Evolutionary conservation across 37 sponge, comb jelly and placozoan genomes (phyloP), one percentile per base, ranked within the genome.

Genomic region (Petrosia ficiformis): DNA sequence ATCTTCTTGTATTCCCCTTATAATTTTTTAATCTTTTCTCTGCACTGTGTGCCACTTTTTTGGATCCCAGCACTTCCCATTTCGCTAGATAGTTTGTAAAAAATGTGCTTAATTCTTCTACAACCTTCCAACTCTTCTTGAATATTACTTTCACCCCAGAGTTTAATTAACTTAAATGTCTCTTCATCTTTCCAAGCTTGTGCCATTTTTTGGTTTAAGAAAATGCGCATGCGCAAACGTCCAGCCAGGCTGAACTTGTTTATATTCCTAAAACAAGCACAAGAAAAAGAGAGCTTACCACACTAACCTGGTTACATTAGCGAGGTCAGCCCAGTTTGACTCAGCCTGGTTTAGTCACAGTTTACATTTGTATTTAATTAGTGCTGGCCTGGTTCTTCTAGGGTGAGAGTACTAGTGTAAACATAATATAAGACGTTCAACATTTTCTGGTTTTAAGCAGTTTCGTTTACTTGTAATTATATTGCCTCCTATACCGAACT

Each of bases 21-120:
- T 24, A 54, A 56, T 52, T 72, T 72, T 34, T 72, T 72, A 32
- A 72, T 54, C 56, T 72, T 72, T 8, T 72, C 58, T 43, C 74
- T 14, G 28, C 74, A 72, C 74, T 39, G 56, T 11, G 24, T 31
- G 3, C 54, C 74, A 3, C 4, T 19, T 54, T 39, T 44, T 39
- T 72, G 22, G 56, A 35, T 48, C 21, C 56, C 74, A 61, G 26
- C 14, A 26, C 6, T n/a, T 29, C 6, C 5, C 63, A 61, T 61
- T 5, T n/a, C 28, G 11, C 26, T 22, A 26, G 63, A 11, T 61
- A 61, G 14, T 22, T n/a, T 11, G 5, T 61, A 24, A n/a, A 26
- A 61, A n/a, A 61, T 61, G 22, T 11, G 28, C 28, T 61, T 61
- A 29, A 19, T 61, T 5, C 63, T 11, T 29, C 28, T 61, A 29